Evolutionary conservation across 2,888 invertebrate species (phyloP), one percentile per base, ranked within the genome.

Genomic region (Acanthacorydalis orientalis): DNA sequence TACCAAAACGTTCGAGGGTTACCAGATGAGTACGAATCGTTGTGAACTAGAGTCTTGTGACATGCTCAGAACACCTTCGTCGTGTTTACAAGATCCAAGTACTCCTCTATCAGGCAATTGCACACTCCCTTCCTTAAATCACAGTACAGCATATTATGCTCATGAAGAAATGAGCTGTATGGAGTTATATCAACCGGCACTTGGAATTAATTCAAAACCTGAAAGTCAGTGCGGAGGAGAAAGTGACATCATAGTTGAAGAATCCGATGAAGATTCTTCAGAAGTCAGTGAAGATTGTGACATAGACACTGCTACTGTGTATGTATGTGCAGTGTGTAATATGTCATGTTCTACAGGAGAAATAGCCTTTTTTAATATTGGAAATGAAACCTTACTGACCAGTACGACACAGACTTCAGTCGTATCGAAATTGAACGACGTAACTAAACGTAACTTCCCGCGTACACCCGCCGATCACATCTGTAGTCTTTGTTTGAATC

Each of bases 161-260:
- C 12, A 38, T 11, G 39, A 38, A 15, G 39, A 38, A 2, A 16
- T 38, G 7, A 38, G 11, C 12, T 40, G 33, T 40, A 23, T 46
- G 14, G 46, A 46, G 9, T 40, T 46, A 2, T 46, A 46, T 41
- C 16, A 40, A 10, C 32, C 15, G 31, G n/a, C 32, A 10, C 37
- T 31, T 9, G 12, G n/a, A n/a, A 46, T 8, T 9, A 31, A 23
- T 40, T 41, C 46, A 7, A 46, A 46, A 41, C n/a, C 40, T 14
- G 41, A 31, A 2, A 46, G 46, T 15, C 45, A 45, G 4, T 45
- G 45, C 23, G 49, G 51, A 1, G 51, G 49, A 35, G 63, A 60
- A 50, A 65, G 65, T 53, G 65, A 65, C 51, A 65, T 65, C 31
- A 57, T 65, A 47, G 65, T 65, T 9, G 65, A 65, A 57, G 65